Evolutionary conservation across 2,113 vertebrate genomes (phyloP), one percentile per base, ranked within the genome.

Genomic region (Dasypus novemcinctus): DNA sequence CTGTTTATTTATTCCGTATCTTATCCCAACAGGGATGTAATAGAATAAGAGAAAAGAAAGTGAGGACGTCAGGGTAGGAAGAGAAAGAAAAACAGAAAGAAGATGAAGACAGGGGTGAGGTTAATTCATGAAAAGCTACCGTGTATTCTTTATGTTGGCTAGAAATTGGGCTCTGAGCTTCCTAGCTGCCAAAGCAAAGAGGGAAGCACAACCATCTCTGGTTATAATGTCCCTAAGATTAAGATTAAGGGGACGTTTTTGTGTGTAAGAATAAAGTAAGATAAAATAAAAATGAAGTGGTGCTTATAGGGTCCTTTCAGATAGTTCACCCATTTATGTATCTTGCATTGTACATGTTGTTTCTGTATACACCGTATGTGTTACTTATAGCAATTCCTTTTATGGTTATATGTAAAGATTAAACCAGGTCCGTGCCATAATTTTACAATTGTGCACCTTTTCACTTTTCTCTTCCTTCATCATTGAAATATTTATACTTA

Each of bases 391-490:
- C 21, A 74, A 23, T 38, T 92, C 27, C 43, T 89, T 86, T 80
- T 91, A 46, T 86, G 57, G 31, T 57, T 83, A 79, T 91, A 8
- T 38, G 25, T 86, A 68, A 97, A 87, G 69, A 78, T 74, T 68
- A 87, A 89, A 92, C 54, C 14, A 82, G 41, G 9, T 13, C 29
- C 31, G 43, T 81, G 49, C 18, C 75, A 78, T 63, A 76, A 52
- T 91, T 64, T 95, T 96, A 1, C 6, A 68, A 72, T 66, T 41
- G 4, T 96, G 4, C 0, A 4, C 66, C 52, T 89, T 68, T 54
- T 96, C 23, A 25, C 83, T 96, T 31, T 87, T 52, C 66, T 96
- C 64, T 95, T 6, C 52, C 54, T 71, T 68, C 23, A 61, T 91
- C n/a, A 78, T 31, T 91, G 83, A 87, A 85, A 91, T 74, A 54